Evolutionary conservation across 2,888 invertebrate species (phyloP).

Genomic region (Meiosimyza platycephala): DNA sequence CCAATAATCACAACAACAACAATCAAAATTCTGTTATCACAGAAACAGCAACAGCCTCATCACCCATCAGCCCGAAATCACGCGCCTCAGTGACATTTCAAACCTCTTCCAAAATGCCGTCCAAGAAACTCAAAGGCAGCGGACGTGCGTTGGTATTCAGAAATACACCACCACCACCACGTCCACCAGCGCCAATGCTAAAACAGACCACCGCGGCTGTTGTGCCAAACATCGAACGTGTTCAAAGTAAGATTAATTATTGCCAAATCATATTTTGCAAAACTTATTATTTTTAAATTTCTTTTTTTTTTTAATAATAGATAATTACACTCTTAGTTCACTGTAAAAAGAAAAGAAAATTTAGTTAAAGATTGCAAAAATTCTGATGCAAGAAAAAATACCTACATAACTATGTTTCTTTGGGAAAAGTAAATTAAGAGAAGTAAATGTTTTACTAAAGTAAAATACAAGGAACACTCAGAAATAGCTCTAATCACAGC

Average conservation of each 20-base stretch:
- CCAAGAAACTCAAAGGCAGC: conserved; percentile 6
- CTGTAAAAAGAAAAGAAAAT: too few relatives aligned
- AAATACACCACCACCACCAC: conserved; percentile 51
- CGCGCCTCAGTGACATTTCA: conserved; percentile 59
- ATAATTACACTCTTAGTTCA: too few relatives aligned
- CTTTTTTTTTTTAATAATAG: too few relatives aligned
- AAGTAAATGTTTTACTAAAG: too few relatives aligned
- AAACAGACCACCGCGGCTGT: conserved; percentile 49
- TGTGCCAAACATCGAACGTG: conserved; percentile 52
- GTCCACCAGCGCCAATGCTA: conserved; percentile 54
- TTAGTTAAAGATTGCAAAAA: too few relatives aligned
- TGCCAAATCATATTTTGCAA: too few relatives aligned
- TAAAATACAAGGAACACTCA: too few relatives aligned
- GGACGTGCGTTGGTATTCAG: conserved; percentile 39
- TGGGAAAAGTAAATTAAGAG: too few relatives aligned
- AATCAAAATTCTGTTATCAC: conserved; percentile 38
- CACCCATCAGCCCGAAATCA: conserved; percentile 53
- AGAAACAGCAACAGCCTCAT: background rate
- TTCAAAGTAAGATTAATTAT: conserved; percentile 59
- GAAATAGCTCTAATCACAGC: too few relatives aligned
- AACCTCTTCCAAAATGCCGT: conserved; percentile 52
- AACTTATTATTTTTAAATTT: too few relatives aligned
- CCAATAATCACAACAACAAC: conserved; percentile 44
- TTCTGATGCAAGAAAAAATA: too few relatives aligned
- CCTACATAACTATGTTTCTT: too few relatives aligned